Base-by-base conservation (phyloP, 2,113 vertebrate species). In the Nerophis lumbriciformis region DNA sequence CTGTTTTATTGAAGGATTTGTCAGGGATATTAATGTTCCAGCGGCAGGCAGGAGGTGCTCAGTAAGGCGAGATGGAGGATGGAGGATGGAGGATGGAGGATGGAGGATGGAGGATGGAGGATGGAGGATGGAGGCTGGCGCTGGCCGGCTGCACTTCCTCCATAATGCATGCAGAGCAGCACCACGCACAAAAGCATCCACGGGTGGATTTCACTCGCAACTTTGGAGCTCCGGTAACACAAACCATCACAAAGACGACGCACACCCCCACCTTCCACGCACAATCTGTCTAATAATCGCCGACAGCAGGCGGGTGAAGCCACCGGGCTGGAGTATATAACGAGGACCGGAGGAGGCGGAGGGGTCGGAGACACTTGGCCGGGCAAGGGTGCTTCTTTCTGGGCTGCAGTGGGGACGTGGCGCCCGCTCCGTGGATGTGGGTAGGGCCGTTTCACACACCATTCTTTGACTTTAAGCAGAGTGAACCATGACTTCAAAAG, bases 281-380 rank as follows among this genome's bases (percentile, higher is more conserved):
- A 79, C 82, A 83, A 85, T 86, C 82, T 86, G 82, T 79, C 80
- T 82, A 84, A 83, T 81, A 81, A 90, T 93, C 84, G 83, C 86
- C 84, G 81, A 90, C 93, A 93, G 92, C 91, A 92, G 93, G 92
- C 89, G 86, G 86, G 84, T 88, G 89, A 79, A 75, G 64, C 55
- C 9, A 60, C 71, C 68, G 57, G 6, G 7, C 8, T 7, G 10
- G 35, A 35, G 68, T 84, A 84, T 88, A 89, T 81, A 90, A 81
- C 21, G 57, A 55, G 68, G 65, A 50, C 59, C 16, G 13, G 37
- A 48, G 56, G 70, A 64, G 68, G 61, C 75, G 73, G 64, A 19
- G 11, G 51, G 13, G 50, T 59, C 28, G 54, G 72, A 74, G 45
- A 63, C 69, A 64, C 67, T 66, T 73, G 54, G 59, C 37, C 5